Evolutionary conservation across 2,113 vertebrate genomes (phyloP), one percentile per base, ranked within the genome.

Genomic region (Pipa parva): DNA sequence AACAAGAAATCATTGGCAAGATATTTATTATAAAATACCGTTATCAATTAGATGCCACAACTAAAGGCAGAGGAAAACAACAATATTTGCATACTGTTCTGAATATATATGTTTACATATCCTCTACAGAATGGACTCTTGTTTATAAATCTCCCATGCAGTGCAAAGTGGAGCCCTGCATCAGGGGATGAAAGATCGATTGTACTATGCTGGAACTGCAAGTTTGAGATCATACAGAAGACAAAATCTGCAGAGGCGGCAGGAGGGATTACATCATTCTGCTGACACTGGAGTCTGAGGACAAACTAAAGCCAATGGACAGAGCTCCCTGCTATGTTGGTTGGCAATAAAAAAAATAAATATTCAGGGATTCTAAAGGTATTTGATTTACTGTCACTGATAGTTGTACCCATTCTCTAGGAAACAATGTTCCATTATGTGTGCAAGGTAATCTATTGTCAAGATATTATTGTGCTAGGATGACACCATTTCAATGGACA

Each of bases 381-480:
- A 39, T 55, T 39, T 54, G 6, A 54, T 52, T 65, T 73, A 71
- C 74, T 77, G 71, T 61, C 75, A 39, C 63, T 76, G 72, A 75
- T 36, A 31, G 33, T 9, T 12, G 10, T 12, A 36, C 78, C 75
- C 68, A 60, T 20, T 46, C 18, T n/a, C 42, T 17, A 46, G 11
- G 7, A 10, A 46, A 20, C n/a, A n/a, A n/a, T n/a, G n/a, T n/a
- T n/a, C n/a, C n/a, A n/a, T n/a, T n/a, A n/a, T n/a, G n/a, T n/a
- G n/a, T n/a, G n/a, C n/a, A n/a, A n/a, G n/a, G n/a, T n/a, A n/a
- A n/a, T n/a, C 42, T 46, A 2, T 9, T 36, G 2, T 3, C 33
- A 36, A 36, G 33, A 12, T 36, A 12, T 36, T 36, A 12, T 36
- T 12, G 15, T 7, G 9, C 10, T 1, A n/a, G n/a, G 33, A 36